Percentiles rank a stretch among this genome's conserved stretches.
Conservation (phyloP, 2,113 vertebrate genomes). For the Serilophus lunatus region DNA sequence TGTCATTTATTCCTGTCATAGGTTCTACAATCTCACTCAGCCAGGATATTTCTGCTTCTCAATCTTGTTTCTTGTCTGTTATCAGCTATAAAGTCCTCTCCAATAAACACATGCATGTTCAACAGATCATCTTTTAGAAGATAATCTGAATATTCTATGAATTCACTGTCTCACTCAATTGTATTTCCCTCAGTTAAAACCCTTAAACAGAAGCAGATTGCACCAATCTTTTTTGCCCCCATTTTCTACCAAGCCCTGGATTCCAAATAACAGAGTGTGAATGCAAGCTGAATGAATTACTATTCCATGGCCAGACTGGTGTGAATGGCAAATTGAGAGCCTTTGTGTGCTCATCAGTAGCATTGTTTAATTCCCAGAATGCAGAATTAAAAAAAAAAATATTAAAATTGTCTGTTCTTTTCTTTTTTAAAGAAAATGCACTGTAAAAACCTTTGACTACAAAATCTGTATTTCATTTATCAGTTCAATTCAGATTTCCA, state of each 20-base stretch:
- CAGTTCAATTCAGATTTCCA: neutral
- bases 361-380: neutral
- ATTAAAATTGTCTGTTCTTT: neutral
- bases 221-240: neutral
- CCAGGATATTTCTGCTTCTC: neutral
- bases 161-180: neutral
- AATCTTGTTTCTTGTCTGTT: neutral
- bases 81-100: neutral
- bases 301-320: neutral
- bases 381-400: neutral
- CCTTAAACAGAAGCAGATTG: neutral
- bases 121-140: neutral
- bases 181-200: neutral
- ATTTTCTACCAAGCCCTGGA: neutral
- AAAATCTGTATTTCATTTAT: neutral
- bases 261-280: neutral
- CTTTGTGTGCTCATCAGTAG: neutral
- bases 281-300: neutral
- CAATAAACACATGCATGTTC: neutral
- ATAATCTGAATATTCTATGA: neutral
- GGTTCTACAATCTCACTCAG: neutral
- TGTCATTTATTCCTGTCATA: neutral
- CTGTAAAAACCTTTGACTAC: neutral
- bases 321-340: neutral
- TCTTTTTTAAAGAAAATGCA: neutral